These are phyloP conservation scores for Myotis vivesi DNA, from an alignment of 2,797 vertebrate species.

Conservation along the genomic window DNA sequence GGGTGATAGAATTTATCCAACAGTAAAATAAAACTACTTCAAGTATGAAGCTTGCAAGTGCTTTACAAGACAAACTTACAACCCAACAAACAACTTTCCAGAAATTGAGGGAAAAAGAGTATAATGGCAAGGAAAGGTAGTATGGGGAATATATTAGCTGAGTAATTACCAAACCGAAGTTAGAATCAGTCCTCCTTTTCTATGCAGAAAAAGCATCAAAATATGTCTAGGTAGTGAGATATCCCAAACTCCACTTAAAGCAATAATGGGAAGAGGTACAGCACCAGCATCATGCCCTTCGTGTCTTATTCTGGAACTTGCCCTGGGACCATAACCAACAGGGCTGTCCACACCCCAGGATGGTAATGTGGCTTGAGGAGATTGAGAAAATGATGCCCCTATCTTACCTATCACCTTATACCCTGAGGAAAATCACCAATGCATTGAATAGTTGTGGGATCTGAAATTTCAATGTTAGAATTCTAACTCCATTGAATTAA, in stretches of 20 bases:
- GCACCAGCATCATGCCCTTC: neutral
- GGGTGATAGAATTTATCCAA: neutral
- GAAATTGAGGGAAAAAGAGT: neutral
- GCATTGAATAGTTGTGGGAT: neutral
- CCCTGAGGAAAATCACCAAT: neutral
- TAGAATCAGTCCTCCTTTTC: neutral
- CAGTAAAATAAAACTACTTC: neutral
- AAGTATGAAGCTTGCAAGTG: neutral
- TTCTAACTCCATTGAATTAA: neutral
- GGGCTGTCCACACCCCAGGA: neutral
- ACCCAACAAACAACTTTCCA: neutral
- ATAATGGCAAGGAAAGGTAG: neutral
- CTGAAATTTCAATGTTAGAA: neutral
- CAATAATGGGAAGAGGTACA: neutral
- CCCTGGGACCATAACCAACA: neutral
- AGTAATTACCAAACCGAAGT: neutral
- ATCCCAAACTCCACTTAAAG: neutral
- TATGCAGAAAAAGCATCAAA: neutral
- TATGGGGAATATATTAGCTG: neutral
- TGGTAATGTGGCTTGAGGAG: neutral
- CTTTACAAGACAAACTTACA: conserved; percentile 11
- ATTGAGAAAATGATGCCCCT: neutral
- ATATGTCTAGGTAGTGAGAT: neutral
- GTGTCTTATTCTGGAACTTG: neutral
- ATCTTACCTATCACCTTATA: neutral